Evolutionary conservation across 2,797 vertebrate species (phyloP), one percentile per base, ranked within the genome.

Genomic region (Coranthus polyacanthus): DNA sequence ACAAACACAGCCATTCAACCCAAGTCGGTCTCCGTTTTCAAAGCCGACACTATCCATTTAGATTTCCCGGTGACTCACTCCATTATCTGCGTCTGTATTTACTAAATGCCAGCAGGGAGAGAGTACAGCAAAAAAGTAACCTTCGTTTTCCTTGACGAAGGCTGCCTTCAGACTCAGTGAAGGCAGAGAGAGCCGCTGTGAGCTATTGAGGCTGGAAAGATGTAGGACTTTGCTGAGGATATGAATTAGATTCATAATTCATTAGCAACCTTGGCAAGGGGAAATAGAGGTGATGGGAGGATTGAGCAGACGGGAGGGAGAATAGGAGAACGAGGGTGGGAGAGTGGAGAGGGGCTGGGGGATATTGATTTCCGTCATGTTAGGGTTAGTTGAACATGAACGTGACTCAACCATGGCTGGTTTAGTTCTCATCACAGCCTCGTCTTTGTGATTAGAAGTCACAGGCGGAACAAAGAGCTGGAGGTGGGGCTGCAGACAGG

Each of bases 181-280:
- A 29, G 64, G 41, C 1, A 8, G 52, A 39, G 37, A 2, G 5
- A 58, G 57, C 41, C 1, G 8, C 12, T 29, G 69, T 17, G 24
- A 58, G 63, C 49, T 51, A 44, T 13, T 39, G 60, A 65, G 42
- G 57, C 46, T 15, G 38, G 18, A 39, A 18, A 75, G 39, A 73
- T 38, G 63, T 5, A 43, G 59, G 75, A 66, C 65, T 77, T 61
- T 34, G 58, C 18, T 1, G 77, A 59, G 49, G 52, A 59, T 52
- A 29, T 65, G 61, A 85, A 81, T 75, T 46, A 79, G 50, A 70
- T 79, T 78, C 67, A 75, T 80, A 64, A 84, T 87, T 86, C 69
- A 85, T 78, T 45, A 71, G 61, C 68, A 78, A 80, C 78, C 75
- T 83, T 82, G 81, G 82, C 37, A 34, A 71, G 39, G 57, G 47